phyloP scores from a whole-genome alignment of 35 echinoderm and acorn worm species.

The Stichopus chloronotus region DNA sequence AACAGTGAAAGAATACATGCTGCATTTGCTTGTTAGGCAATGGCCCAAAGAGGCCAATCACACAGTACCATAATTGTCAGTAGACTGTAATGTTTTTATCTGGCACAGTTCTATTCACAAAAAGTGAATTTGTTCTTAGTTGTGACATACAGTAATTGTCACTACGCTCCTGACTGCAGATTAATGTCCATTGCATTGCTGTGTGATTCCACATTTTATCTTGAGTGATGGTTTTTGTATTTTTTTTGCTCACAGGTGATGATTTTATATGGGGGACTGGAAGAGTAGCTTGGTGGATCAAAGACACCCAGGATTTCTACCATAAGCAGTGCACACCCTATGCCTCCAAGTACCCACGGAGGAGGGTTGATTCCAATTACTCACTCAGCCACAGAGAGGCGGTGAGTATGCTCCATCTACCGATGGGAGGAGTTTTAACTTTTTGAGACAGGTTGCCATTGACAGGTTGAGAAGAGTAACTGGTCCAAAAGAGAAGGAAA shows the following conservation, averaged over 20 bases:
- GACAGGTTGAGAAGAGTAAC: not conserved
- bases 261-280: conserved; percentile 96
- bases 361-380: conserved; percentile 46
- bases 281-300: conserved; percentile 60
- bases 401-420: not conserved
- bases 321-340: conserved; percentile 66
- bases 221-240: not conserved
- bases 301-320: conserved; percentile 58
- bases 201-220: not conserved
- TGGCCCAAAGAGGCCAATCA: too few relatives aligned
- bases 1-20: too few relatives aligned
- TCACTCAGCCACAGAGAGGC: conserved; percentile 56
- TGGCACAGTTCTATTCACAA: too few relatives aligned
- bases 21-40: too few relatives aligned
- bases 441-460: not conserved
- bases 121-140: too few relatives aligned
- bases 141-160: not conserved
- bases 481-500: not conserved
- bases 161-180: not conserved
- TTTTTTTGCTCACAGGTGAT: conserved; percentile 66
- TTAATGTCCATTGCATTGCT: too few relatives aligned
- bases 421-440: not conserved
- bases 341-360: conserved; percentile 42
- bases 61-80: too few relatives aligned
- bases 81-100: too few relatives aligned